Base-by-base conservation (phyloP, 92 coral and sea anemone species). In the Parazoanthus swiftii region DNA sequence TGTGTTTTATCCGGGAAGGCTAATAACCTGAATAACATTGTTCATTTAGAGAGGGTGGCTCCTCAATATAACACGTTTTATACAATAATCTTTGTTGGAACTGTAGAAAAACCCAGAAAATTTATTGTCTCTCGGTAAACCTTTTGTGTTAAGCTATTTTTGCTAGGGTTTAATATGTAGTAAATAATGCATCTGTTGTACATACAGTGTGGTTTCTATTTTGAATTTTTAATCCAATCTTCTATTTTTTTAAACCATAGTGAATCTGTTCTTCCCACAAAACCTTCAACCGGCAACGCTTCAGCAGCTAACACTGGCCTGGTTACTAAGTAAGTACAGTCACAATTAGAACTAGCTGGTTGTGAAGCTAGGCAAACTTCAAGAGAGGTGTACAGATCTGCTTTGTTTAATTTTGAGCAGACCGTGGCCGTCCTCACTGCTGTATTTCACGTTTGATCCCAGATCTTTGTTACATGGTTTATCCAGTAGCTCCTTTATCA, bases 271-370 rank as follows among this genome's bases (percentile, higher is more conserved):
- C 65, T 84, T 71, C 78, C 87, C 6, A 29, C 18, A 50, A 84
- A 84, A 71, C 79, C 66, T 46, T 84, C 87, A 43, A 84, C 87
- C 26, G 42, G 54, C 25, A 54, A 71, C 2, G 79, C 86, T n/a
- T 65, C 79, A 14, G 29, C 87, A 0, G 79, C 8, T 21, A 25
- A 50, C 78, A 84, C 68, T 29, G 79, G 58, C 16, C 87, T 84
- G 71, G 87, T 84, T 84, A 84, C 87, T 25, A 84, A 74, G 87
- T 84, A 26, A 43, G 87, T 82, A 65, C 36, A 20, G 13, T 70
- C 29, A 36, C 44, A 74, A 4, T 20, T 74, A 26, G 38, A 72
- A 29, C 14, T 33, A 3, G 16, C 18, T 54, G 16, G 59, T 54
- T 54, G 2, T 14, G 59, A 54, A 54, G 59, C 59, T 54, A 16